Evolutionary conservation across 2,797 vertebrate species (phyloP), one percentile per base, ranked within the genome.

Genomic region (Delichon dasypus): DNA sequence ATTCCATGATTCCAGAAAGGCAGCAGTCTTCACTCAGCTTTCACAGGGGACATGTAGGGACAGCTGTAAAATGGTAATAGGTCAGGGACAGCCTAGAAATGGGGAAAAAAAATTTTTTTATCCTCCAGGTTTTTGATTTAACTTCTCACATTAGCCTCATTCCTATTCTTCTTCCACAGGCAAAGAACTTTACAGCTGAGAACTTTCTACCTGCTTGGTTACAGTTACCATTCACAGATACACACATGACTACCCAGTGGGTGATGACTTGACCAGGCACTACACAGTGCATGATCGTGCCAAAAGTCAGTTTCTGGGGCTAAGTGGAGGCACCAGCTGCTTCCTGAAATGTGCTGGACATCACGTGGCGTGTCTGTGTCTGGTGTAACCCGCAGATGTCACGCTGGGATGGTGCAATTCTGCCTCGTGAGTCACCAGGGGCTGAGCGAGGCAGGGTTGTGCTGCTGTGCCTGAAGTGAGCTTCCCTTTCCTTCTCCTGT

Each of bases 31-130:
- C 34, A 29, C 44, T 47, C 54, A 66, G 30, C n/a, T 73, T 70
- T 70, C 17, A 34, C 29, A 45, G 40, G 5, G 6, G 36, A 48
- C 11, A 18, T 0, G 0, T 8, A 45, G 17, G 8, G 16, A 32
- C 26, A 62, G 36, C 8, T 7, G 1, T 21, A 77, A 81, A 48
- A 70, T 5, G 1, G 6, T 60, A 25, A 36, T 55, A 50, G 26
- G 36, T 80, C 42, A 88, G 26, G 78, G 29, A 7, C 44, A 83
- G 36, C 8, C 82, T 54, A 45, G 85, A 89, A 79, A 60, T 16
- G 14, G 11, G 16, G 22, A 1, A 29, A 78, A 73, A 16, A 7
- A 7, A 0, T 2, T 25, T 25, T 81, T 87, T 82, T 3, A 0
- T 44, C 17, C 5, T 47, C 14, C 30, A 57, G 14, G 7, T 19